Conservation (phyloP, 1,140 invertebrate species). For the Euwallacea fornicatus region DNA sequence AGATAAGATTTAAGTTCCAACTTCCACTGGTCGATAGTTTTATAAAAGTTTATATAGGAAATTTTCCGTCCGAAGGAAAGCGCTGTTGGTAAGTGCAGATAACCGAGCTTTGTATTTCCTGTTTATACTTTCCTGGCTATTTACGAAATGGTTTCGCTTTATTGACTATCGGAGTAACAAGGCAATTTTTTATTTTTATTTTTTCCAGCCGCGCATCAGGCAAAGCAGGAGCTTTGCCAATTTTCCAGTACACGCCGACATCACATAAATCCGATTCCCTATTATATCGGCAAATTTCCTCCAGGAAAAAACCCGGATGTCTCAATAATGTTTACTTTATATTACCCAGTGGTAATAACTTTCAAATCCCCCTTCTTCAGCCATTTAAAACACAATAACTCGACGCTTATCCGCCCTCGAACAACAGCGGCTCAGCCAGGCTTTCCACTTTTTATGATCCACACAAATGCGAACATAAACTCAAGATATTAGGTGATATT, state of each 20-base stretch:
- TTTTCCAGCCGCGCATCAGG: too few species aligned
- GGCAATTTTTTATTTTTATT: too few species aligned
- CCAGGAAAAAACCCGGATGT: too few species aligned
- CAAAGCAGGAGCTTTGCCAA: too few species aligned
- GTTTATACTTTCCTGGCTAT: background rate
- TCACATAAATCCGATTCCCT: too few species aligned
- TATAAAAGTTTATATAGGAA: slow-evolving; percentile 3
- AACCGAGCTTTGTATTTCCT: background rate
- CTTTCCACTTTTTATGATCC: slow-evolving; percentile 19
- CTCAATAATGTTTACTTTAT: slow-evolving; percentile 15
- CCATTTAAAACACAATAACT: slow-evolving; percentile 32
- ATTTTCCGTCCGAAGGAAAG: background rate
- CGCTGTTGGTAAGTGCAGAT: background rate
- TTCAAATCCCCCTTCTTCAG: slow-evolving; percentile 25
- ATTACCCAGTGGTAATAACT: slow-evolving; percentile 11
- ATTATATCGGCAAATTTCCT: too few species aligned
- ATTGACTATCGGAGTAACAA: too few species aligned
- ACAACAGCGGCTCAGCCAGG: slow-evolving; percentile 1
- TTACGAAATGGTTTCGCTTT: too few species aligned
- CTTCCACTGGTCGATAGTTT: slow-evolving; percentile 3
- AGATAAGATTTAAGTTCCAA: slow-evolving; percentile 3
- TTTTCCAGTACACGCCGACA: too few species aligned
- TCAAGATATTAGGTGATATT: background rate
- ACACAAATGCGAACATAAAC: slow-evolving; percentile 25
- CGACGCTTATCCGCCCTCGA: slow-evolving; percentile 14